Conservation (phyloP, 1,140 invertebrate species). For the Heliconius melpomene region DNA sequence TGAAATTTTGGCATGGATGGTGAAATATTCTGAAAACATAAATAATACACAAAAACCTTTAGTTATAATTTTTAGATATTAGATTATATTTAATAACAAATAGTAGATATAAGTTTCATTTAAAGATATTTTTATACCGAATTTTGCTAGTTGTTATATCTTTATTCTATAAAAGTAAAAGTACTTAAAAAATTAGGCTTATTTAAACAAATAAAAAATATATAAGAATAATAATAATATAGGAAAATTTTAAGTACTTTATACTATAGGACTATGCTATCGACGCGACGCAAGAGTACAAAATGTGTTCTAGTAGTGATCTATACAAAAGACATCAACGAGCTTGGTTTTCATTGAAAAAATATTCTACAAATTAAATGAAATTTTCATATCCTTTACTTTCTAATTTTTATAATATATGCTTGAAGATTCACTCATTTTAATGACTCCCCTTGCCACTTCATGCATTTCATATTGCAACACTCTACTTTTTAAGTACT, state of each 20-base stretch:
- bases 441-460: no score
- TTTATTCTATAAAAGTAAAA: not conserved
- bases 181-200: not conserved
- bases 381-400: no score
- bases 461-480: no score
- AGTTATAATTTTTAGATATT: no score
- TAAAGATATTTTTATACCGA: no score
- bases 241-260: not conserved
- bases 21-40: constrained; percentile 11
- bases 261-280: not conserved
- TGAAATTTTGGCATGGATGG: constrained; percentile 39
- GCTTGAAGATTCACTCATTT: no score
- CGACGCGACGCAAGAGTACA: not conserved
- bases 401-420: no score
- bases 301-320: not conserved
- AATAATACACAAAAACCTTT: not conserved
- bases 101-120: no score
- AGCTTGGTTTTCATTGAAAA: constrained; percentile 8
- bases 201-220: not conserved
- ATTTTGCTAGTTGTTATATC: not conserved
- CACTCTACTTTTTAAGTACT: no score
- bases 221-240: not conserved
- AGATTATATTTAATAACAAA: no score
- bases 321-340: constrained; percentile 48
- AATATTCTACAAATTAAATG: not conserved